Evolutionary conservation across 2,797 vertebrate genomes (phyloP).

Genomic region (Falco novaeseelandiae): DNA sequence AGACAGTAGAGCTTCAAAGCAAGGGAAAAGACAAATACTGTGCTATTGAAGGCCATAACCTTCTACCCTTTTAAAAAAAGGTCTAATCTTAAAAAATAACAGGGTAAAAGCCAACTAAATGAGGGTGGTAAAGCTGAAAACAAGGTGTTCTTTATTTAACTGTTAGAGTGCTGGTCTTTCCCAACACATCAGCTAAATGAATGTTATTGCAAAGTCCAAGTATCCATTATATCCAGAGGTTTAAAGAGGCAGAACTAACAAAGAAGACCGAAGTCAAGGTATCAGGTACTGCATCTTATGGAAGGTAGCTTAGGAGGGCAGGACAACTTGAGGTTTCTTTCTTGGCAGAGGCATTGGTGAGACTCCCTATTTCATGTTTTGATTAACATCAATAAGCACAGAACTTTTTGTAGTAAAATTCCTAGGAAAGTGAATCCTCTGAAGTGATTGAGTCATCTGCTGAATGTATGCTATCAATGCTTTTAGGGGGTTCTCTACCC

Average conservation of each 20-base stretch:
- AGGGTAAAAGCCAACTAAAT: slow-evolving; percentile 46
- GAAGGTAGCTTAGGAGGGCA: neutral
- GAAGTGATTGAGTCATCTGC: neutral
- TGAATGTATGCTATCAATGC: neutral
- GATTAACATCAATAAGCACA: neutral
- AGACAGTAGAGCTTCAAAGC: neutral
- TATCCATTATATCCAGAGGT: neutral
- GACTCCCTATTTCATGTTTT: neutral
- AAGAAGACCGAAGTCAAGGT: neutral
- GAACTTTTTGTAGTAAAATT: neutral
- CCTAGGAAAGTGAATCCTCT: neutral
- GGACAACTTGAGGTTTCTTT: neutral
- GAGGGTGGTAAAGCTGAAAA: slow-evolving; percentile 43
- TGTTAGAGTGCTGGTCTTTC: neutral
- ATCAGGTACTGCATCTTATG: neutral
- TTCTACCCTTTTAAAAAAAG: slow-evolving; percentile 63
- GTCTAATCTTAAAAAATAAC: slow-evolving; percentile 68
- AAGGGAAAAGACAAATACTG: slow-evolving; percentile 36
- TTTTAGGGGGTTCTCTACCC: neutral
- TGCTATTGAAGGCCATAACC: slow-evolving; percentile 51
- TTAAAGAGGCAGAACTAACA: neutral
- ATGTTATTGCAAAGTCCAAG: neutral
- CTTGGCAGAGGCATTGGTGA: neutral
- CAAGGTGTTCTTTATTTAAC: slow-evolving; percentile 53
- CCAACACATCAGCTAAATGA: neutral